Conservation (phyloP, 1,140 invertebrate species). For the Diploscapter pachys region DNA sequence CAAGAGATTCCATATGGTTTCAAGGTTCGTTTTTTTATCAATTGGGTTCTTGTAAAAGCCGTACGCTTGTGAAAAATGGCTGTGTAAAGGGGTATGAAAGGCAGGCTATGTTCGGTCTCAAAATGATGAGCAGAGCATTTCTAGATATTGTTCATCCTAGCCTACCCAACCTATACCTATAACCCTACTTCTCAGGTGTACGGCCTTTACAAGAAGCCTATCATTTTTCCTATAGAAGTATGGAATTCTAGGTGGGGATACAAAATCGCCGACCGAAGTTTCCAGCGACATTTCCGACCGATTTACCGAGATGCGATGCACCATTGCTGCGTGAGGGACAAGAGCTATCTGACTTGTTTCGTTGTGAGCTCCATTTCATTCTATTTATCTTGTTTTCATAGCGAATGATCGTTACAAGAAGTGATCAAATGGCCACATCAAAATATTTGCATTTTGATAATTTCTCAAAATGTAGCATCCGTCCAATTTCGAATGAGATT, state of each 20-base stretch:
- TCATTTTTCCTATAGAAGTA: too few relatives aligned
- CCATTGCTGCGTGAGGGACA: slow-evolving; percentile 72
- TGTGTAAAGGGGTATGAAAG: too few relatives aligned
- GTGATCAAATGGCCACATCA: background rate
- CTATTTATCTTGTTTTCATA: slow-evolving; percentile 8
- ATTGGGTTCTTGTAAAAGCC: background rate
- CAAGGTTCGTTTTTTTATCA: slow-evolving; percentile 7
- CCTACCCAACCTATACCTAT: too few relatives aligned
- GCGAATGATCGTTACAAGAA: background rate
- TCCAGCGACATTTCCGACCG: slow-evolving; percentile 79
- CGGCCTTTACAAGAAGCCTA: too few relatives aligned
- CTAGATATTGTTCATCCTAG: too few relatives aligned
- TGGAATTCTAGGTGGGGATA: slow-evolving; percentile 75
- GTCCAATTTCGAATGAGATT: background rate
- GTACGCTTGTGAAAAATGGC: too few relatives aligned
- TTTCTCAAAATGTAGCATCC: background rate
- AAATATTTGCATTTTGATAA: background rate
- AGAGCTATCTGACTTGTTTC: slow-evolving; percentile 61
- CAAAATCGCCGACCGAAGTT: slow-evolving; percentile 74
- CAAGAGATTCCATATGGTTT: slow-evolving; percentile 69
- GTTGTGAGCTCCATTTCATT: slow-evolving; percentile 45
- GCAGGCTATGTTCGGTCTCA: too few relatives aligned
- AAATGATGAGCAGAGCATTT: too few relatives aligned
- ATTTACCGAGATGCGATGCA: slow-evolving; percentile 76
- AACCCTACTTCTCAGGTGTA: too few relatives aligned